These are phyloP conservation scores for Eupristina koningsbergeri DNA, from an alignment of 1,140 invertebrate species.

Conservation along the genomic window DNA sequence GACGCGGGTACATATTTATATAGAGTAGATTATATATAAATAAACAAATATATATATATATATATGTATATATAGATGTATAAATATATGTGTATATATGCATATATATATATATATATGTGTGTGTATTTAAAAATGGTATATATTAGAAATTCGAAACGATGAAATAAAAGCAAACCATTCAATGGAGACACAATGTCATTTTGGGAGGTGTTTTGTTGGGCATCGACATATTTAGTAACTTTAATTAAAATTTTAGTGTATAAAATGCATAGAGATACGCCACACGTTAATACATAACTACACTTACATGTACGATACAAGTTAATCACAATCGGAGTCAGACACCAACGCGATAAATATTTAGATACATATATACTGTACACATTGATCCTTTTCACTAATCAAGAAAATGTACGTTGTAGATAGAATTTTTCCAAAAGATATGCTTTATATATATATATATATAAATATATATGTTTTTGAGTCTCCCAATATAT, in stretches of 20 bases:
- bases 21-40: slow-evolving; percentile 56
- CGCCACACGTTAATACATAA: background rate
- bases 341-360: slow-evolving; percentile 20
- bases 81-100: background rate
- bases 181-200: slow-evolving; percentile 3
- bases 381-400: slow-evolving; percentile 28
- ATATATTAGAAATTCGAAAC: slow-evolving; percentile 56
- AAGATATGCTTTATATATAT: slow-evolving; percentile 40
- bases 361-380: slow-evolving; percentile 17
- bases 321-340: slow-evolving; percentile 17
- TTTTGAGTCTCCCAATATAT: slow-evolving; percentile 15
- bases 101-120: slow-evolving; percentile 37
- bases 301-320: background rate
- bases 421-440: slow-evolving; percentile 45
- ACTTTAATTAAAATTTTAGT: slow-evolving; percentile 38
- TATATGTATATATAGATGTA: slow-evolving; percentile 8
- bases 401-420: slow-evolving; percentile 1
- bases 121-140: slow-evolving; percentile 47
- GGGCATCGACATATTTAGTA: slow-evolving; percentile 32
- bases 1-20: slow-evolving; percentile 57
- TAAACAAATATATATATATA: slow-evolving; percentile 54
- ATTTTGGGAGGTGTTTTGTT: slow-evolving; percentile 14
- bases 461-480: slow-evolving; percentile 35
- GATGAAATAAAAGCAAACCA: slow-evolving; percentile 30
- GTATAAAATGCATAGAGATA: slow-evolving; percentile 30